phyloP scores from a whole-genome alignment of 2,113 vertebrate species.

The Rutilus rutilus region DNA sequence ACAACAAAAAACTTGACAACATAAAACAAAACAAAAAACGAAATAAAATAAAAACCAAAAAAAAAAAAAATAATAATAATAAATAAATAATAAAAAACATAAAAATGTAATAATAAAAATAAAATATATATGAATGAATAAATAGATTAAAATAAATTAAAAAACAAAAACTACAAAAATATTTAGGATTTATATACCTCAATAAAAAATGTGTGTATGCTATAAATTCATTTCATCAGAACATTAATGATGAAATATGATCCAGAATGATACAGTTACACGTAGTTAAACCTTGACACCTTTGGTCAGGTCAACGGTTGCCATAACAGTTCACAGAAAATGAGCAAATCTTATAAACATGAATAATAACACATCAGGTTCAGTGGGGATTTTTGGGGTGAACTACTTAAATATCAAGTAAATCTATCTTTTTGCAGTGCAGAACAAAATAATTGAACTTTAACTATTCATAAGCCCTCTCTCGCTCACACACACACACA shows the following conservation, averaged over 20 bases:
- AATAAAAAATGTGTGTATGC: background rate
- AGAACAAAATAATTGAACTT: conserved; percentile 12
- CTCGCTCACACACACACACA: background rate
- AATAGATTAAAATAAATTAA: no score
- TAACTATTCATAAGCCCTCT: conserved; percentile 28
- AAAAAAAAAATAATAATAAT: no score
- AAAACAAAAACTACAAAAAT: no score
- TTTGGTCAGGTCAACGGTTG: background rate
- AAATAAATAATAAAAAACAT: no score
- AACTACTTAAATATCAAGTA: background rate
- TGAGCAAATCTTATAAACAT: background rate
- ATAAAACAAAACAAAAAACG: background rate
- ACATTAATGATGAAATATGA: background rate
- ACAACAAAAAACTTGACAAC: background rate
- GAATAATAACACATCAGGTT: background rate
- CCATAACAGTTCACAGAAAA: background rate
- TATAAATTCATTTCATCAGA: background rate
- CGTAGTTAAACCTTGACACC: background rate
- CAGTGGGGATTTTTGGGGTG: background rate
- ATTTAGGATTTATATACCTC: background rate
- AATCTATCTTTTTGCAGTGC: background rate
- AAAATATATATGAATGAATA: no score
- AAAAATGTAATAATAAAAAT: no score
- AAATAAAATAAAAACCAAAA: background rate
- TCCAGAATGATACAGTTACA: background rate